Evolutionary conservation across 1,140 invertebrate species (phyloP).

Genomic region (Tetramorium alpestre): DNA sequence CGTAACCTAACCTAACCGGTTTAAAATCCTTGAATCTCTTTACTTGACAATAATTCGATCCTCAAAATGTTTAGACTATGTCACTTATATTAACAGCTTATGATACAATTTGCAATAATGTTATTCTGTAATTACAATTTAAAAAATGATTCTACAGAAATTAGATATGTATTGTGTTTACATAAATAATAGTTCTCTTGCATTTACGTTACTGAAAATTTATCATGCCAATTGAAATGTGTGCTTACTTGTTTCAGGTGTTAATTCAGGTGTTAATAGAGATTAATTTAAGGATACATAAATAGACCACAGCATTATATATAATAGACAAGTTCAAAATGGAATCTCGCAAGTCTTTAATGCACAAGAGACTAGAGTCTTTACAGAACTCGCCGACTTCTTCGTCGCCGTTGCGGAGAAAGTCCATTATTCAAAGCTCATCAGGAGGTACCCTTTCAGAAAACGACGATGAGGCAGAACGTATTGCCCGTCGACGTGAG

Average conservation of each 20-base stretch:
- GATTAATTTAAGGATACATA: neutral
- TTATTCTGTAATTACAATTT: neutral
- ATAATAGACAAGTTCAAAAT: constrained; percentile 37
- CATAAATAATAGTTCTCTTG: neutral
- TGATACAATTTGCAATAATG: neutral
- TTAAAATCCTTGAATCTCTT: too few relatives aligned
- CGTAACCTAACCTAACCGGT: too few relatives aligned
- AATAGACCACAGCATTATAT: neutral
- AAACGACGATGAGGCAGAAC: constrained; percentile 83
- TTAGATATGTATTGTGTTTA: neutral
- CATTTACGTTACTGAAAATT: neutral
- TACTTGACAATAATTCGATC: too few relatives aligned
- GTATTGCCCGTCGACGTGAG: constrained; percentile 73
- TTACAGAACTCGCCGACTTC: constrained; percentile 4
- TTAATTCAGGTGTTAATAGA: neutral
- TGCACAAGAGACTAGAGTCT: constrained; percentile 42
- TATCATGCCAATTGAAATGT: neutral
- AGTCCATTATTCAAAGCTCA: constrained; percentile 64
- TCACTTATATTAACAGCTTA: neutral
- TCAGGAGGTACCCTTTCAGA: constrained; percentile 57
- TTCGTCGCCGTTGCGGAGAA: constrained; percentile 71
- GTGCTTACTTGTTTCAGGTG: constrained; percentile 1
- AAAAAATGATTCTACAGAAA: neutral
- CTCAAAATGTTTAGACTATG: too few relatives aligned
- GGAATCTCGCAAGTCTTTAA: constrained; percentile 55